Evolutionary conservation across 2,888 invertebrate genomes (phyloP), one percentile per base, ranked within the genome.

Genomic region (Scaptomyza polygonia): DNA sequence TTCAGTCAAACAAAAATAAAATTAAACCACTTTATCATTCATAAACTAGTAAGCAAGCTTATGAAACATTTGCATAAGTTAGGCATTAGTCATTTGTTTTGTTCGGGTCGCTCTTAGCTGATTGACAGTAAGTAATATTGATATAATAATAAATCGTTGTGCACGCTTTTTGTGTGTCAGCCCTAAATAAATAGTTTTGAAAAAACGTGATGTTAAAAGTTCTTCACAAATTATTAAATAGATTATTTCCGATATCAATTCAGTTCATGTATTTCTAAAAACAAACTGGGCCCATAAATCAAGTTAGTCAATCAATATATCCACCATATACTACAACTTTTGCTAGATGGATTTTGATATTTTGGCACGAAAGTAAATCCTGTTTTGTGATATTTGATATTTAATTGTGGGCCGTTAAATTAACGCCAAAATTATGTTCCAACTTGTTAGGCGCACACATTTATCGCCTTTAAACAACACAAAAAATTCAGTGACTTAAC

Each of bases 391-490:
- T 62, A 65, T 72, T 64, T 9, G n/a, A 65, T 62, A 65, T 72
- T 64, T 77, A 25, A 65, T 56, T 68, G 67, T 42, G 7, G 47
- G 48, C 48, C 52, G 72, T 73, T 70, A 63, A 65, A 72, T 72
- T 62, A 81, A 49, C 63, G 73, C 70, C 74, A 75, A 65, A 81
- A 66, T 79, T 77, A 75, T 78, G 68, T 64, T 9, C 65, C 79
- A 85, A 84, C 86, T 84, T 84, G 82, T 79, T 84, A 66, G 75
- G 61, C 71, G 59, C 69, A 57, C 63, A 74, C 69, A 76, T 86
- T 82, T 76, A 72, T 72, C 75, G 59, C 66, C 67, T 68, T 71
- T 51, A 45, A 25, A 29, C 12, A 42, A 6, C 34, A 27, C 16
- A 25, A 32, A 48, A 48, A 52, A 47, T 29, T 40, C 25, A 44